Evolutionary conservation across 2,888 invertebrate genomes (phyloP), one percentile per base, ranked within the genome.

Genomic region (Lycophotia porphyrea): DNA sequence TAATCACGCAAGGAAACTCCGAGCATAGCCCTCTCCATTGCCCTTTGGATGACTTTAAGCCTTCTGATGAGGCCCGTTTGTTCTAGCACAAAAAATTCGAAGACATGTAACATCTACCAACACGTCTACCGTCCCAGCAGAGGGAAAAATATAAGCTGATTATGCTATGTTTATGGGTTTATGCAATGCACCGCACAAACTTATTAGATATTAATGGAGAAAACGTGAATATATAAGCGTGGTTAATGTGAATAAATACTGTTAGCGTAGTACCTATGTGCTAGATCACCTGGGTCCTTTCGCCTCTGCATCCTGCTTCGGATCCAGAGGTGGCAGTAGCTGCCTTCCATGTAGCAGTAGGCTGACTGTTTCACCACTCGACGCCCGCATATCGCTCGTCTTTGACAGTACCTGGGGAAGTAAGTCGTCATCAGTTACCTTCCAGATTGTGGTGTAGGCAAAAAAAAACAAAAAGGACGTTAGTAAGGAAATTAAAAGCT

Each of bases 261-360:
- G 94, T 94, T 93, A 95, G 93, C 93, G 88, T 91, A 90, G 90
- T 95, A 95, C 95, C 95, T 95, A 96, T 94, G 93, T 92, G 91
- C 92, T 91, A 92, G 92, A 91, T 95, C 94, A 96, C 96, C 96
- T 96, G 95, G 94, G 87, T 96, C 95, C 95, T 95, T 95, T 88
- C 95, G 93, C 87, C 92, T 92, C 88, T 94, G 95, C 95, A 95
- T 94, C 81, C 91, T 93, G 78, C 87, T 91, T 2, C 93, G 90
- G 42, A 97, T 96, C 97, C 98, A 98, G 75, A 97, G 97, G 91
- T 98, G 98, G 92, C 99, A 99, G 89, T 97, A 97, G 73, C 98
- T 98, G 71, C 98, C 98, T 84, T 98, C 98, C 60, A 98, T 97
- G 91, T 98, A 98, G 92, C 99, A 99, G 90, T 98, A 98, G 5